Percentiles rank a stretch among this genome's conserved stretches.
Evolutionary conservation across 2,888 invertebrate species (phyloP).

Genomic region (Chaetogeoica ovagalla): DNA sequence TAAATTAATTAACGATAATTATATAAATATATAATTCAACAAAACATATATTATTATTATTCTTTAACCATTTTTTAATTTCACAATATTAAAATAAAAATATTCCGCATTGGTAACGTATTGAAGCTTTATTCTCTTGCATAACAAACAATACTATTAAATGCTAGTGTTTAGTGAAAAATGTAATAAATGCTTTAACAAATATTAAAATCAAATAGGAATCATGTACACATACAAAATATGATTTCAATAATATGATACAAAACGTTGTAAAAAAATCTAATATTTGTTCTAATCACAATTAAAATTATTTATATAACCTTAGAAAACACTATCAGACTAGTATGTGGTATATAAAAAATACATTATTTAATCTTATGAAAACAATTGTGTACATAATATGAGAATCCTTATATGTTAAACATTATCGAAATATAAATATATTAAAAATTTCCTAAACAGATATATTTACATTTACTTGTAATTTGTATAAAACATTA

Average conservation of each 20-base stretch:
- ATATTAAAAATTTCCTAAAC: background rate
- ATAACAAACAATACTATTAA: background rate
- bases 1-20: no score
- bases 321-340: background rate
- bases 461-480: background rate
- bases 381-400: conserved; percentile 15
- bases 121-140: background rate
- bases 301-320: background rate
- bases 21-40: no score
- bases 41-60: no score
- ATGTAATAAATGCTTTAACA: background rate
- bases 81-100: background rate
- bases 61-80: no score
- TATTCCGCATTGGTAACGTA: background rate
- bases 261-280: background rate
- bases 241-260: no score
- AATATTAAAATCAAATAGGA: background rate
- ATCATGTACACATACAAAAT: background rate
- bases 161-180: background rate
- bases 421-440: conserved; percentile 2
- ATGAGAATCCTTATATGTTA: background rate
- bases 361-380: background rate
- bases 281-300: background rate
- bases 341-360: background rate
- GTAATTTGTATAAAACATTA: background rate